Percentiles rank a stretch among this genome's conserved stretches.
phyloP scores from a whole-genome alignment of 2,113 vertebrate species.

The Acanthisitta chloris region DNA sequence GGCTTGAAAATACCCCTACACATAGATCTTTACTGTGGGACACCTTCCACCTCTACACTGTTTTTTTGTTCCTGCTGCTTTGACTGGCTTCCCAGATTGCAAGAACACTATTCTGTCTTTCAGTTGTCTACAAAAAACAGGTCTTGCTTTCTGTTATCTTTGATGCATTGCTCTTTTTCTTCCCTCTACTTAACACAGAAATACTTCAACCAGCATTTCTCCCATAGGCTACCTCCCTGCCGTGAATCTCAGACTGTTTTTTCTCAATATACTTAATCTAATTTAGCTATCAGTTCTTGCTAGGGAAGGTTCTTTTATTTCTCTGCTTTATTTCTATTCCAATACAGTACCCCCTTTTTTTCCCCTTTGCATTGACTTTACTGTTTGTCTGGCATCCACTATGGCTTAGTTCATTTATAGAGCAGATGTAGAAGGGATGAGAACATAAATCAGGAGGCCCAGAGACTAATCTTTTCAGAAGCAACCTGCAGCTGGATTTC shows the following conservation, averaged over 20 bases:
- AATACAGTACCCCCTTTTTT: background rate
- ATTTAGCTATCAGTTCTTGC: background rate
- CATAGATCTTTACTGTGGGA: background rate
- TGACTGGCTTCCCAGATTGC: background rate
- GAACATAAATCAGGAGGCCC: background rate
- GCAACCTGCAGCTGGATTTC: background rate
- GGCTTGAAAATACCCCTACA: background rate
- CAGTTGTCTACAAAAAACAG: background rate
- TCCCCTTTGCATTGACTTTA: background rate
- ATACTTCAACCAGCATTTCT: background rate
- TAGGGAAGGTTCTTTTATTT: background rate
- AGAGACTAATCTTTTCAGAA: background rate
- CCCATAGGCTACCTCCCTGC: background rate
- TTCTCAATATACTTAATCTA: background rate
- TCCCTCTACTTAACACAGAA: background rate
- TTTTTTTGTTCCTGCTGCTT: background rate
- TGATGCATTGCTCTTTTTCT: background rate
- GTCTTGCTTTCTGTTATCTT: background rate
- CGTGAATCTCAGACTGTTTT: background rate
- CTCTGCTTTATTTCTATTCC: background rate
- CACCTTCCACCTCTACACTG: background rate
- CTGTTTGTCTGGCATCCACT: background rate
- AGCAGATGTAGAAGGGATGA: background rate
- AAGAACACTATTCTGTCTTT: background rate
- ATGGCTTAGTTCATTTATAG: background rate